A percentile compares a stretch with the other conserved stretches of the same genome.
These are phyloP conservation scores for Pogonomyrmex californicus DNA, from an alignment of 1,140 invertebrate species.

Conservation along the genomic window DNA sequence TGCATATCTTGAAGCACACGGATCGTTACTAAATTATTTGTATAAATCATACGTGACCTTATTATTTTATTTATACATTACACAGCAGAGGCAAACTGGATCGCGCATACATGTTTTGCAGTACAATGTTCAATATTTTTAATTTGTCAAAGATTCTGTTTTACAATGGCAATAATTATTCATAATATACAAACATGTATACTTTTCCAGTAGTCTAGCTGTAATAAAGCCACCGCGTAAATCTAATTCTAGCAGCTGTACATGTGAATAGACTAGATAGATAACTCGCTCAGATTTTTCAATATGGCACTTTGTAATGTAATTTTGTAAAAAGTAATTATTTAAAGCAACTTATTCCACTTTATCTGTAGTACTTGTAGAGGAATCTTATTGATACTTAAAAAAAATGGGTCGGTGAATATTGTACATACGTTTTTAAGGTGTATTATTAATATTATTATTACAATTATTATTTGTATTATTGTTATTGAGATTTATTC, in stretches of 20 bases:
- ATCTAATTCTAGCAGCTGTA: slow-evolving; percentile 80
- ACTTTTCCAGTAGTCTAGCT: slow-evolving; percentile 78
- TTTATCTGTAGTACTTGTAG: slow-evolving; percentile 80
- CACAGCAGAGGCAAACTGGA: slow-evolving; percentile 66
- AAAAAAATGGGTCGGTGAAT: slow-evolving; percentile 80
- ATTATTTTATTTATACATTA: slow-evolving; percentile 68
- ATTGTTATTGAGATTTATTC: slow-evolving; percentile 82
- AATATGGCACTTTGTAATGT: slow-evolving; percentile 85
- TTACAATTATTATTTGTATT: slow-evolving; percentile 78
- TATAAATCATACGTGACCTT: slow-evolving; percentile 65
- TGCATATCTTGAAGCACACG: slow-evolving; percentile 59
- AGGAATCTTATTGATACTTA: slow-evolving; percentile 79
- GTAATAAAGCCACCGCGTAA: slow-evolving; percentile 76
- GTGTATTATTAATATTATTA: slow-evolving; percentile 79
- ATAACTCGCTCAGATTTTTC: slow-evolving; percentile 83
- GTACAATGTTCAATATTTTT: slow-evolving; percentile 56
- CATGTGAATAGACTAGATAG: slow-evolving; percentile 80
- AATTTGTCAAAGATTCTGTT: slow-evolving; percentile 71
- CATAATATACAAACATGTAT: slow-evolving; percentile 78
- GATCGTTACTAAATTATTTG: slow-evolving; percentile 73
- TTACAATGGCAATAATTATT: slow-evolving; percentile 82
- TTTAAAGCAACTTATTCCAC: slow-evolving; percentile 82
- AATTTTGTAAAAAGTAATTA: slow-evolving; percentile 86
- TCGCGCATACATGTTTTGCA: slow-evolving; percentile 38
- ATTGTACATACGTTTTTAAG: slow-evolving; percentile 84